A percentile compares a stretch with the other conserved stretches of the same genome.
phyloP scores from a whole-genome alignment of 2,888 invertebrate species.

The Gryllus longicercus region DNA sequence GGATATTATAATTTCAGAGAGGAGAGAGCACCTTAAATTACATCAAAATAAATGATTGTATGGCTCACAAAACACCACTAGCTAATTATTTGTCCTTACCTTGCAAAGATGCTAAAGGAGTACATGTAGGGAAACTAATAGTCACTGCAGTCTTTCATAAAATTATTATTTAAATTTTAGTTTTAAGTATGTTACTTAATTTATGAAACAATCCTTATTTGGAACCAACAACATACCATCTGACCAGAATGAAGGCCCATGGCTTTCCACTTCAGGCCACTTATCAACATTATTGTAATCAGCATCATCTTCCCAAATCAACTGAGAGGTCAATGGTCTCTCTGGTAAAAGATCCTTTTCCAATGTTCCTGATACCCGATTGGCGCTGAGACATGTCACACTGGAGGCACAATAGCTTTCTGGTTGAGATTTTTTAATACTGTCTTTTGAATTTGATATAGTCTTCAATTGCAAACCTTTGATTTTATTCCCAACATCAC shows the following conservation, averaged over 20 bases:
- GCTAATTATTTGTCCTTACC: too few relatives aligned
- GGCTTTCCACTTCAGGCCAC: neutral
- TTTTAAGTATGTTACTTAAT: neutral
- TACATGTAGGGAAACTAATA: too few relatives aligned
- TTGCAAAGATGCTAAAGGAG: too few relatives aligned
- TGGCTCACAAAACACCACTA: too few relatives aligned
- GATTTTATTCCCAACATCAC: conserved; percentile 1
- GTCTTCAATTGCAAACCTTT: neutral
- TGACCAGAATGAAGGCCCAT: neutral
- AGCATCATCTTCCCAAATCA: neutral
- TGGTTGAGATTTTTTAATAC: neutral
- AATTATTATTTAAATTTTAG: neutral
- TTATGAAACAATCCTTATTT: neutral
- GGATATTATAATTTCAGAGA: too few relatives aligned
- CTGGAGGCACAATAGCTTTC: neutral
- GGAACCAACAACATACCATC: neutral
- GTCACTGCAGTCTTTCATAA: neutral
- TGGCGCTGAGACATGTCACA: too few relatives aligned
- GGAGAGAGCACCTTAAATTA: too few relatives aligned
- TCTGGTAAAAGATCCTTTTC: neutral
- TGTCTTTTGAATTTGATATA: neutral
- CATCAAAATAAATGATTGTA: too few relatives aligned
- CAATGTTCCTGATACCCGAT: neutral
- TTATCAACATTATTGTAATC: neutral
- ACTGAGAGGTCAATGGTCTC: neutral